These are phyloP conservation scores for Dinothrombium tinctorium DNA, from an alignment of 1,140 invertebrate species.

Conservation along the genomic window DNA sequence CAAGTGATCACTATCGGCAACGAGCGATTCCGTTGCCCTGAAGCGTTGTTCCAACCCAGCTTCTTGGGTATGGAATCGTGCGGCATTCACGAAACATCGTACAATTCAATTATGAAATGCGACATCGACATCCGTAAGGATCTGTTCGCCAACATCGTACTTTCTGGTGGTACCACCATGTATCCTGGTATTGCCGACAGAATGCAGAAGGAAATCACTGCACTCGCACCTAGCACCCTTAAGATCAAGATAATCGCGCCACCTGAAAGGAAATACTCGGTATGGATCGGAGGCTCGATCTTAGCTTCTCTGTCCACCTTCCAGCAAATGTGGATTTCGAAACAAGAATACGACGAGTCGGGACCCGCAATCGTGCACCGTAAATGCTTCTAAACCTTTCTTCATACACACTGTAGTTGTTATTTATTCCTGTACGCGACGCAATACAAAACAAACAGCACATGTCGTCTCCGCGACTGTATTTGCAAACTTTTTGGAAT, in stretches of 20 bases:
- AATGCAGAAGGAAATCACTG: constrained; percentile 25
- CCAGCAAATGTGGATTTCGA: constrained; percentile 28
- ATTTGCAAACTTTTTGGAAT: too few relatives aligned
- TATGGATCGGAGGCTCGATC: constrained; percentile 47
- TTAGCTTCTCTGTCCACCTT: constrained; percentile 30
- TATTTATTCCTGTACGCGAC: too few relatives aligned
- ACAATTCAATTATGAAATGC: constrained; percentile 27
- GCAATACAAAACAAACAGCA: too few relatives aligned
- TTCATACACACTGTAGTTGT: too few relatives aligned
- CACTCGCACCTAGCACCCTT: constrained; percentile 23
- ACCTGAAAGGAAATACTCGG: constrained; percentile 68
- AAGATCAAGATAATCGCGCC: constrained; percentile 27
- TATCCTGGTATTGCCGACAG: constrained; percentile 28
- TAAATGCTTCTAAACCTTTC: constrained; percentile 16
- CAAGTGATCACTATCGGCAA: constrained; percentile 21
- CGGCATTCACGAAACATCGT: constrained; percentile 28
- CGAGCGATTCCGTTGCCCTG: constrained; percentile 23
- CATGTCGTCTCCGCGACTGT: too few relatives aligned
- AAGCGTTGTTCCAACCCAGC: constrained; percentile 21
- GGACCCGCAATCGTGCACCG: constrained; percentile 25
- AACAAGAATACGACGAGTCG: constrained; percentile 26
- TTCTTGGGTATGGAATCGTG: constrained; percentile 24
- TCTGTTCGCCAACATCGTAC: constrained; percentile 26
- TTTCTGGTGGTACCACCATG: constrained; percentile 31
- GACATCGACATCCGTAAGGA: constrained; percentile 26